A percentile compares a stretch with the other conserved stretches of the same genome.
phyloP scores from a whole-genome alignment of 2,888 invertebrate species.

The Plutella xylostella region DNA sequence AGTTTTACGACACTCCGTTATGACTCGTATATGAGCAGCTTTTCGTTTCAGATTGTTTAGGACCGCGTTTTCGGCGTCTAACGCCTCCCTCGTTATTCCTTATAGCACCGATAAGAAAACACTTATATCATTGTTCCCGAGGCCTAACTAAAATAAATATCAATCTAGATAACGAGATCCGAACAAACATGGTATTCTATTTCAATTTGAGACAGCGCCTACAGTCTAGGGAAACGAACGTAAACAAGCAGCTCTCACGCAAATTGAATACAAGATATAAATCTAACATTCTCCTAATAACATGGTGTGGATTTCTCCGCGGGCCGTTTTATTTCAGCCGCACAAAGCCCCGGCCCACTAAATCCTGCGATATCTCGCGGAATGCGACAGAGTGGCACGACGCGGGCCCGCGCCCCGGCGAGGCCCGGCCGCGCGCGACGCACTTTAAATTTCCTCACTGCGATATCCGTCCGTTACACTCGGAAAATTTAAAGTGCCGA shows the following conservation, averaged over 20 bases:
- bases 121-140: too few relatives aligned
- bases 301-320: conserved; percentile 58
- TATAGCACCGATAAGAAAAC: too few relatives aligned
- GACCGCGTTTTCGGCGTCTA: too few relatives aligned
- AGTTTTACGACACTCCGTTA: too few relatives aligned
- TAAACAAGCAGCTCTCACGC: conserved; percentile 54
- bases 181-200: too few relatives aligned
- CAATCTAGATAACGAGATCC: too few relatives aligned
- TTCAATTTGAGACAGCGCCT: too few relatives aligned
- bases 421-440: conserved; percentile 26
- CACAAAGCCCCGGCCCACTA: conserved; percentile 62
- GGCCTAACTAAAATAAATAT: too few relatives aligned
- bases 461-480: conserved; percentile 42
- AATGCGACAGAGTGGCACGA: conserved; percentile 15
- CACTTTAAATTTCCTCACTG: conserved; percentile 47
- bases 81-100: too few relatives aligned
- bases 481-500: conserved; percentile 55
- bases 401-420: conserved; percentile 24
- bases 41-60: too few relatives aligned
- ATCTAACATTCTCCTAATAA: conserved; percentile 58
- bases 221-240: too few relatives aligned
- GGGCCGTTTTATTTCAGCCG: conserved; percentile 59
- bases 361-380: conserved; percentile 57
- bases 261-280: conserved; percentile 66
- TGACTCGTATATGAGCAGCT: too few relatives aligned